A percentile compares a stretch with the other conserved stretches of the same genome.
Evolutionary conservation across 2,797 vertebrate genomes (phyloP).

Genomic region (Galago senegalensis): DNA sequence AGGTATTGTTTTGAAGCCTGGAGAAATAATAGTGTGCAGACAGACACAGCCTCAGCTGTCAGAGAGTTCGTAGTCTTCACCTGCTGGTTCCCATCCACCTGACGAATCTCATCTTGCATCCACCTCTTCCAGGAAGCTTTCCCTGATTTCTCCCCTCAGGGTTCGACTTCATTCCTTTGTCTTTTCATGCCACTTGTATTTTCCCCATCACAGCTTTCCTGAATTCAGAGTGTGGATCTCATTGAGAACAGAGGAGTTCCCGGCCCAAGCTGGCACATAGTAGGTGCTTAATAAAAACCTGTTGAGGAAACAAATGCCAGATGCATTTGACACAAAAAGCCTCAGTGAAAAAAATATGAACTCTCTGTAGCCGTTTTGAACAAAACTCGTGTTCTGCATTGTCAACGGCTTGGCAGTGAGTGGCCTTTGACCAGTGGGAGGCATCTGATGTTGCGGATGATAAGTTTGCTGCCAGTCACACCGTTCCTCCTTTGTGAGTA

Average conservation of each 20-base stretch:
- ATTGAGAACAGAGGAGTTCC: not conserved
- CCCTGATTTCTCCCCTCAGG: not conserved
- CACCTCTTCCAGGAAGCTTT: not conserved
- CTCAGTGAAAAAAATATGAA: not conserved
- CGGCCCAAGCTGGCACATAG: not conserved
- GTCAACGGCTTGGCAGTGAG: not conserved
- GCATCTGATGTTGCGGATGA: not conserved
- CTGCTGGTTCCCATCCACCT: not conserved
- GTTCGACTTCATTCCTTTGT: not conserved
- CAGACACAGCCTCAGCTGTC: not conserved
- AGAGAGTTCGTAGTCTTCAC: not conserved
- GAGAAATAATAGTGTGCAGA: not conserved
- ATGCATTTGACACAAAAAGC: not conserved
- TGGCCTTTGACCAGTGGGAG: constrained; percentile 52
- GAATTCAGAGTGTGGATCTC: not conserved
- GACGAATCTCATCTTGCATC: not conserved
- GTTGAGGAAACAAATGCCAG: not conserved
- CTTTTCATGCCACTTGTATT: not conserved
- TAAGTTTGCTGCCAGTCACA: constrained; percentile 45
- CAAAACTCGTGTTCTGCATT: constrained; percentile 14
- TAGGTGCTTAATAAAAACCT: constrained; percentile 41
- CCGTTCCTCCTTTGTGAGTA: not conserved
- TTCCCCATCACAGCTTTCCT: too few relatives aligned
- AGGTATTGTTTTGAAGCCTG: not conserved
- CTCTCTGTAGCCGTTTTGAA: not conserved